A percentile compares a stretch with the other conserved stretches of the same genome.
phyloP scores from a whole-genome alignment of 2,113 vertebrate genomes.

The Globicephala melas region DNA sequence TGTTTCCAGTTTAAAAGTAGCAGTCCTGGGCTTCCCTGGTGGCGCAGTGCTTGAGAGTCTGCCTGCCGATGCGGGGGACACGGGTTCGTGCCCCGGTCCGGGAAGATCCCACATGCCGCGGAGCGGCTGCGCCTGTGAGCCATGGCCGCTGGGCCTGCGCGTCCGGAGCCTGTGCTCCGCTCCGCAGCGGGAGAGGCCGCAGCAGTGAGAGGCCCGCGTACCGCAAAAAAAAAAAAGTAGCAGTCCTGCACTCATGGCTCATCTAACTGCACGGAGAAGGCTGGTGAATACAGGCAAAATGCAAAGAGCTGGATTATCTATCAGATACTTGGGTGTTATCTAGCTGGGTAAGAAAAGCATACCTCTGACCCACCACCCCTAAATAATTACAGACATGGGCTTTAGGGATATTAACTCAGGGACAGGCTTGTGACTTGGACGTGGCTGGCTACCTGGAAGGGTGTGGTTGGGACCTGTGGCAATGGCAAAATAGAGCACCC shows the following conservation, averaged over 20 bases:
- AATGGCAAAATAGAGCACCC: background rate
- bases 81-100: accelerated
- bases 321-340: background rate
- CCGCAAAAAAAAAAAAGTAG: background rate
- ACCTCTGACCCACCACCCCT: background rate
- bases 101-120: too few relatives aligned
- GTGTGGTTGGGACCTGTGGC: background rate
- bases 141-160: too few relatives aligned
- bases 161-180: too few relatives aligned
- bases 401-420: background rate
- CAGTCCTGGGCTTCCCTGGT: background rate
- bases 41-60: too few relatives aligned
- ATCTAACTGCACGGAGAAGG: background rate
- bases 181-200: too few relatives aligned
- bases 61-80: too few relatives aligned
- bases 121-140: too few relatives aligned
- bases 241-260: background rate
- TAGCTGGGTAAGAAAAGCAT: background rate
- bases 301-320: background rate
- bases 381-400: background rate
- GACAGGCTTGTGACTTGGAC: background rate
- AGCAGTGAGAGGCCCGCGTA: too few relatives aligned
- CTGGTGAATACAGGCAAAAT: background rate
- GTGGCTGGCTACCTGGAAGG: background rate
- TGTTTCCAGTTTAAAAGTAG: background rate